These are phyloP conservation scores for Cebidichthys violaceus DNA, from an alignment of 2,113 vertebrate species.

Conservation along the genomic window DNA sequence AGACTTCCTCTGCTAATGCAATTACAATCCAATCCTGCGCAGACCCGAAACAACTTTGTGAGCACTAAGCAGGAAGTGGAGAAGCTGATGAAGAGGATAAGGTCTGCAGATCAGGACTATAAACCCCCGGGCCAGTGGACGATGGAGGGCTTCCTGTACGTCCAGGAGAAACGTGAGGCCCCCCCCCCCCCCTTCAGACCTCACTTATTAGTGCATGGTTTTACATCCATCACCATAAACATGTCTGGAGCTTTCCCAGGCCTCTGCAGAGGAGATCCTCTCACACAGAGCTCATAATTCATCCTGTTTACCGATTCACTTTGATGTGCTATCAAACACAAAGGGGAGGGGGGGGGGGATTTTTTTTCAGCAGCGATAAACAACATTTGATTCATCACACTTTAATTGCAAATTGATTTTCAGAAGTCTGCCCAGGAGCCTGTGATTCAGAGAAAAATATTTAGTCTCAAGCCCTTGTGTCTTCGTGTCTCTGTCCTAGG, in stretches of 20 bases:
- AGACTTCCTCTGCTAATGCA: constrained; percentile 10
- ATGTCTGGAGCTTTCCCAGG: constrained; percentile 65
- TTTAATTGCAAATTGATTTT: constrained; percentile 71
- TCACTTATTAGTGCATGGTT: constrained; percentile 48
- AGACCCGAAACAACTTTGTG: constrained; percentile 99
- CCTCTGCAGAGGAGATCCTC: constrained; percentile 60
- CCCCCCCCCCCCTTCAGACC: neutral
- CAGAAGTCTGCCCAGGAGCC: constrained; percentile 61
- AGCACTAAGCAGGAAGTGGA: constrained; percentile 99
- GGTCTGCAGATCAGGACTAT: constrained; percentile 94
- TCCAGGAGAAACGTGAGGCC: constrained; percentile 96
- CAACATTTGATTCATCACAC: constrained; percentile 68
- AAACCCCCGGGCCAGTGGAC: constrained; percentile 95
- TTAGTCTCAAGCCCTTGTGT: constrained; percentile 20
- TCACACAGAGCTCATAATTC: constrained; percentile 68
- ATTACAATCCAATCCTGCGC: constrained; percentile 29
- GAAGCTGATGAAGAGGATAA: constrained; percentile 96
- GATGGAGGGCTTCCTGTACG: constrained; percentile 97
- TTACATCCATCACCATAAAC: constrained; percentile 76
- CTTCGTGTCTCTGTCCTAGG: constrained; percentile 78
- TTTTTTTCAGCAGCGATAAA: constrained; percentile 69
- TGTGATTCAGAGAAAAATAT: constrained; percentile 45
- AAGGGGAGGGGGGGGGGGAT: constrained; percentile 25
- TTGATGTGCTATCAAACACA: constrained; percentile 73
- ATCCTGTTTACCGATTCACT: constrained; percentile 71